Conservation (phyloP, 1,140 invertebrate species). For the Atopsyche davidsoni region DNA sequence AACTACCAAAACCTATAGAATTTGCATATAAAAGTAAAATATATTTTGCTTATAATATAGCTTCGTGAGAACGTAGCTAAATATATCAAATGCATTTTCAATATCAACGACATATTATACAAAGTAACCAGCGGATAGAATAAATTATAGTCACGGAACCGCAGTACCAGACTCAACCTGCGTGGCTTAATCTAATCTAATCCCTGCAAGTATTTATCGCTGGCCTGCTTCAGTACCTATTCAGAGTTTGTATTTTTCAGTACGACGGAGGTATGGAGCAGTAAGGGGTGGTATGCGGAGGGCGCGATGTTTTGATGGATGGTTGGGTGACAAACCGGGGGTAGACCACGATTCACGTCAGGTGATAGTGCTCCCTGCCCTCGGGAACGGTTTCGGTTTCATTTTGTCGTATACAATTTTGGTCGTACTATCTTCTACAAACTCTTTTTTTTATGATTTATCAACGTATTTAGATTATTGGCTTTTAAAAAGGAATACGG, state of each 20-base stretch:
- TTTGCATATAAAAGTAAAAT: too few species aligned
- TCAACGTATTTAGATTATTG: too few species aligned
- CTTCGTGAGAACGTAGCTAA: too few species aligned
- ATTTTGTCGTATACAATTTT: too few species aligned
- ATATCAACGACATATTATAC: too few species aligned
- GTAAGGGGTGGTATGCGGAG: constrained; percentile 1
- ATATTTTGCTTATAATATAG: too few species aligned
- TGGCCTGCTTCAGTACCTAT: constrained; percentile 13
- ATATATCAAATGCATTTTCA: too few species aligned
- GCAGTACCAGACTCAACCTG: not conserved
- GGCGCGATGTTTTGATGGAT: constrained; percentile 29
- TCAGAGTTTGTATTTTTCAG: constrained; percentile 20
- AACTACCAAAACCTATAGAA: too few species aligned
- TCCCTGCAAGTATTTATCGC: constrained; percentile 22
- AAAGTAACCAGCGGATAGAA: not conserved
- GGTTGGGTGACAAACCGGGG: constrained; percentile 10
- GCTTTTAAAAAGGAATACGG: too few species aligned
- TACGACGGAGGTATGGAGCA: constrained; percentile 3
- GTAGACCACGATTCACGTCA: constrained; percentile 4
- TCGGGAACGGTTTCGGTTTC: too few species aligned
- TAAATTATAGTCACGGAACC: not conserved
- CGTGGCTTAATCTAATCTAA: constrained; percentile 20
- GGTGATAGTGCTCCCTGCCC: constrained; percentile 7
- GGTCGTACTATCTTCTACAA: too few species aligned
- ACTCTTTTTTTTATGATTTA: too few species aligned